Base-by-base conservation (phyloP, 2,113 vertebrate species). In the Noturus placidus region DNA sequence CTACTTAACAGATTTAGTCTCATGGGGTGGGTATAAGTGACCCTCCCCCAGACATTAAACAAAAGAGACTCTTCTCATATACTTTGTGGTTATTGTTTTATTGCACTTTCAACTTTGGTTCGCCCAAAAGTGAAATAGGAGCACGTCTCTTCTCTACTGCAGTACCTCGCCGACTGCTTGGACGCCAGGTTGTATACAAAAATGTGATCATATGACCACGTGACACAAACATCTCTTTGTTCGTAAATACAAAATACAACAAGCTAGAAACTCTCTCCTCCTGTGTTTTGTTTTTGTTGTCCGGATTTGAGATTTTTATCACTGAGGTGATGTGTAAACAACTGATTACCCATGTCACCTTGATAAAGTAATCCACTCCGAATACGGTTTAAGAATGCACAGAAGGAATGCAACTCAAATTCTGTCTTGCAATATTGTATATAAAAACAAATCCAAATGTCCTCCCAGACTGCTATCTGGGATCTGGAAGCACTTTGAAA, bases 401-500 rank as follows among this genome's bases (percentile, higher is more conserved):
- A 35, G 57, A 65, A 35, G 59, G 30, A 79, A 86, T 22, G n/a
- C 59, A 25, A 56, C 19, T 67, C 30, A 56, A 80, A 80, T 69
- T 52, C 74, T 57, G 46, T 65, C 19, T 65, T 42, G 27, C 46
- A 87, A 70, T 67, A 86, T 50, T 80, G 46, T 52, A 81, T 27
- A 86, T 22, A 69, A 67, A 79, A 78, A 33, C 42, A 67, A 63
- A 52, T 38, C 61, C 61, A 86, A 81, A 69, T 69, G 30, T 56
- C n/a, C 59, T 79, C 42, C 8, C 27, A 56, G 50, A 61, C 46
- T 78, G 50, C 13, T 86, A 42, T 81, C 61, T 56, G 30, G 46
- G 65, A 81, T 80, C 59, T 79, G 76, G 42, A 67, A 86, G 5
- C 38, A 57, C 61, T 86, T 79, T 54, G 25, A 57, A 87, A 86